phyloP scores from a whole-genome alignment of 2,113 vertebrate genomes.

The Elephas maximus region DNA sequence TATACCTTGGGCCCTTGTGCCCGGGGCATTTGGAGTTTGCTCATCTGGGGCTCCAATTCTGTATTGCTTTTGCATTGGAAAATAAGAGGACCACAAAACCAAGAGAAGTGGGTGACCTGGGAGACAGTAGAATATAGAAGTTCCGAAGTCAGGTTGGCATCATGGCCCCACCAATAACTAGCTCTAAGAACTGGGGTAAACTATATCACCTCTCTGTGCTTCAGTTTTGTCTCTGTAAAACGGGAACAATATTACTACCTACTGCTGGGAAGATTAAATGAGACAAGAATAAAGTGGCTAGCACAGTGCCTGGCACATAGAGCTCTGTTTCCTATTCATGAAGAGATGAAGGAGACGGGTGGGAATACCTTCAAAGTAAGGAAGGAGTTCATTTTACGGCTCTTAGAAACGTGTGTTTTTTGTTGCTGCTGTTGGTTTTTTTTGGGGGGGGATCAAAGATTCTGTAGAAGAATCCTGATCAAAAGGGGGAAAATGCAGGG shows the following conservation, averaged over 20 bases:
- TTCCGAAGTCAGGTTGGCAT: background rate
- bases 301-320: background rate
- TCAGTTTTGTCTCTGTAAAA: background rate
- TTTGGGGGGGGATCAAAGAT: background rate
- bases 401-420: background rate
- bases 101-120: background rate
- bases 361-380: background rate
- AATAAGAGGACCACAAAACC: fast-evolving
- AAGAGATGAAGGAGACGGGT: background rate
- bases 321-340: background rate
- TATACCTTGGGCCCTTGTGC: background rate
- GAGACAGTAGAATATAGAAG: background rate
- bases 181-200: background rate
- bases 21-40: background rate
- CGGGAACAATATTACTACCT: background rate
- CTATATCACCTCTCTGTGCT: background rate
- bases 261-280: background rate
- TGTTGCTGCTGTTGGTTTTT: too few relatives aligned
- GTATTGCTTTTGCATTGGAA: background rate
- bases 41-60: background rate
- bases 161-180: background rate
- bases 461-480: background rate
- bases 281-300: background rate
- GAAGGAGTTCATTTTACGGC: slow-evolving; percentile 18
- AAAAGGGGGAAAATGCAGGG: background rate